Base-by-base conservation (phyloP, 2,888 invertebrate genomes). In the Troglohyphantes excavatus region DNA sequence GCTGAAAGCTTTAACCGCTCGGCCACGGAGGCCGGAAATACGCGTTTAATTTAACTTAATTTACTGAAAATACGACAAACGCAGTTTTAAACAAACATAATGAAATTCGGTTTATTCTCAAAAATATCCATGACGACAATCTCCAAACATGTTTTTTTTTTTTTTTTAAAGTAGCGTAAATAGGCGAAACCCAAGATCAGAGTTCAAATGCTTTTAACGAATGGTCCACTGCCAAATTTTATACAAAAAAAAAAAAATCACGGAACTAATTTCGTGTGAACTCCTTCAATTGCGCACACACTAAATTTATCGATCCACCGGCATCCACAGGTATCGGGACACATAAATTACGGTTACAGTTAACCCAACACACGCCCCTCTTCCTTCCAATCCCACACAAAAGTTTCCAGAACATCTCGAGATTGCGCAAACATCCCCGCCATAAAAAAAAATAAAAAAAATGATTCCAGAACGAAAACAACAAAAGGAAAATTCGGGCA, bases 391-490 rank as follows among this genome's bases (percentile, higher is more conserved):
- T n/a, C 68, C 68, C 68, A 70, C 39, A 21, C 68, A 9, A 23
- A 23, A 17, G 23, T 43, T 67, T 70, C 70, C 39, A 39, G 70
- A 70, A 70, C 9, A 11, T 70, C 29, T 19, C 21, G 21, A 19
- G 23, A 26, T 75, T 75, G 61, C 75, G 33, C 59, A 75, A 81
- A n/a, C 53, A 53, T n/a, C 53, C n/a, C 17, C 3, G n/a, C n/a
- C n/a, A n/a, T n/a, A n/a, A n/a, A n/a, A n/a, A n/a, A n/a, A n/a
- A n/a, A 39, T 11, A 39, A 39, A 33, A 33, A 39, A 53, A 67
- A 81, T 68, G 26, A 81, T 68, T 81, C 81, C 53, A 81, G 81
- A 81, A 79, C 67, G n/a, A n/a, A 23, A 46, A 46, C 19, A 46
- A 17, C 7, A 5, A 72, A 29, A 5, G 39, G 17, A 65, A 43